Conservation (phyloP, 2,888 invertebrate genomes). For the Eilema caniola region DNA sequence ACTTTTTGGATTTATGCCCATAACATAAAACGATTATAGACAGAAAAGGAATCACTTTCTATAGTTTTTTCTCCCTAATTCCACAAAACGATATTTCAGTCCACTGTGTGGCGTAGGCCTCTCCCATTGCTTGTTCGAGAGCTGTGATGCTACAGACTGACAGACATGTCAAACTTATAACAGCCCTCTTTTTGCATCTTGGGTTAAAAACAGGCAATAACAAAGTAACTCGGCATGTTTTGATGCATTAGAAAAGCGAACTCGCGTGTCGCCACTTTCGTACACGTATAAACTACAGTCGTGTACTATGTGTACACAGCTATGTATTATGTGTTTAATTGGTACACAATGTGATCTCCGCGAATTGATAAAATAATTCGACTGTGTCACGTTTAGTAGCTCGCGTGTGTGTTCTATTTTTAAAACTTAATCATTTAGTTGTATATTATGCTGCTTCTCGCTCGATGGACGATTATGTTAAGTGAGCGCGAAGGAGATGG, state of each 20-base stretch:
- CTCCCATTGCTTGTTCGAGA: too few species aligned
- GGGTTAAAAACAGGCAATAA: background rate
- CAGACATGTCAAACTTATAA: too few species aligned
- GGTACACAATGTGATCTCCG: slow-evolving; percentile 49
- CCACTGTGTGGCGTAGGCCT: too few species aligned
- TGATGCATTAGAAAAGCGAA: slow-evolving; percentile 16
- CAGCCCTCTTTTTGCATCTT: too few species aligned
- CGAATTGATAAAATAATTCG: slow-evolving; percentile 58
- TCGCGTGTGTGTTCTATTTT: slow-evolving; percentile 80
- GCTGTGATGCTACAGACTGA: too few species aligned
- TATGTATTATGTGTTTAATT: slow-evolving; percentile 13
- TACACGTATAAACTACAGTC: slow-evolving; percentile 3
- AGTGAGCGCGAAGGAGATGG: slow-evolving; percentile 55
- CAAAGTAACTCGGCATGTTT: slow-evolving; percentile 9
- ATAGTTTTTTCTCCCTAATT: too few species aligned
- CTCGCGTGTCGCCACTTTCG: slow-evolving; percentile 10
- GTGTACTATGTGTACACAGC: slow-evolving; percentile 1
- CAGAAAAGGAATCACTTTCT: too few species aligned
- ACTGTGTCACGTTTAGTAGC: slow-evolving; percentile 65
- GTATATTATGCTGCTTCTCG: slow-evolving; percentile 60
- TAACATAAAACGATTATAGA: too few species aligned
- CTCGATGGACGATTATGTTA: slow-evolving; percentile 31
- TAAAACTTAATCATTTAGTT: slow-evolving; percentile 68
- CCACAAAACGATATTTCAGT: too few species aligned
- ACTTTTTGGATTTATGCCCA: too few species aligned